Conservation (phyloP, 1,140 invertebrate genomes). For the Megathymus violae region DNA sequence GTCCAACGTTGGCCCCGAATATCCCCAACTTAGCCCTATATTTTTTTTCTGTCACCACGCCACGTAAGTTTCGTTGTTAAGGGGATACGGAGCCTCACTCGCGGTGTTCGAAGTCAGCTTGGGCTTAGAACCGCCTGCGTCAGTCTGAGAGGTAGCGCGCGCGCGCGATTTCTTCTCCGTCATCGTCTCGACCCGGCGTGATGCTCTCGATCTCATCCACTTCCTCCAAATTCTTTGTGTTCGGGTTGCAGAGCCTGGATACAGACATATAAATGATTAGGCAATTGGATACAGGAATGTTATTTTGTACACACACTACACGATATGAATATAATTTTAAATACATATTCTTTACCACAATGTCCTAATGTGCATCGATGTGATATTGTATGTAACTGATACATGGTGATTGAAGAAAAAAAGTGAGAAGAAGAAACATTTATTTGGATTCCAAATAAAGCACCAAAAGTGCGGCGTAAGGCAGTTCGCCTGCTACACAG, state of each 20-base stretch:
- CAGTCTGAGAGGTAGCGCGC: constrained; percentile 66
- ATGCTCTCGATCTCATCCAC: constrained; percentile 79
- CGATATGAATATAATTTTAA: too few species aligned
- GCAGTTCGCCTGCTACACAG: too few species aligned
- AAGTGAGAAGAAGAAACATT: too few species aligned
- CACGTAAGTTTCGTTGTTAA: background rate
- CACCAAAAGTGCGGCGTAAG: too few species aligned
- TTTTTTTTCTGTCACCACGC: background rate
- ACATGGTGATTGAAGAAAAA: too few species aligned
- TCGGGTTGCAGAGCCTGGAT: constrained; percentile 83
- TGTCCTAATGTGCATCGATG: too few species aligned
- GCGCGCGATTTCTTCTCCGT: constrained; percentile 51
- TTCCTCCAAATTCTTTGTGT: constrained; percentile 81
- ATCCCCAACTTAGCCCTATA: background rate
- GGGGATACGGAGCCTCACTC: constrained; percentile 8
- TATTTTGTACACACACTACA: too few species aligned
- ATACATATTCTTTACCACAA: too few species aligned
- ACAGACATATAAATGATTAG: too few species aligned
- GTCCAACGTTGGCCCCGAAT: background rate
- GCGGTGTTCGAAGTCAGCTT: background rate
- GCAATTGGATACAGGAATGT: too few species aligned
- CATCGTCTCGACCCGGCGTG: constrained; percentile 65
- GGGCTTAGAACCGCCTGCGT: constrained; percentile 49
- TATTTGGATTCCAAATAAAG: too few species aligned
- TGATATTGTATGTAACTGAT: too few species aligned